Evolutionary conservation across 2,113 vertebrate species (phyloP).

Genomic region (Macaca fascicularis): DNA sequence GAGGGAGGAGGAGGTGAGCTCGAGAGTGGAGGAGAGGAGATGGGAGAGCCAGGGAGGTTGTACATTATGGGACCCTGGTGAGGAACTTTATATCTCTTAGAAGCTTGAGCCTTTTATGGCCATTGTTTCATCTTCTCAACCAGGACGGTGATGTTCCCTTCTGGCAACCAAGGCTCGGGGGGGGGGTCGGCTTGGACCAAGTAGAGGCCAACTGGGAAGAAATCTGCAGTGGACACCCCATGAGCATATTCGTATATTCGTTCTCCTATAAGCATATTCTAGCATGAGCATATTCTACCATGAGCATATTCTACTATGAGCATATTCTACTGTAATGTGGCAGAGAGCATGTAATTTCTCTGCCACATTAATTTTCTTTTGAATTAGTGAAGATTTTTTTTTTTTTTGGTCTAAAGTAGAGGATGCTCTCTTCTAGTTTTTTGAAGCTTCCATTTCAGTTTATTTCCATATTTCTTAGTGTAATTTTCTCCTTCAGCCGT

Average conservation of each 20-base stretch:
- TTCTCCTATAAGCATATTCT: too few relatives aligned
- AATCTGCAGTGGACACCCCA: background rate
- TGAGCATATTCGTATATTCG: background rate
- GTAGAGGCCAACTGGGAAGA: background rate
- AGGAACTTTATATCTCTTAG: background rate
- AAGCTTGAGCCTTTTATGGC: background rate
- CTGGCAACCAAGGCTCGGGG: background rate
- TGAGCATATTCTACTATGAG: too few relatives aligned
- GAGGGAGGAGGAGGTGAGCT: background rate
- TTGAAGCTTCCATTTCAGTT: background rate
- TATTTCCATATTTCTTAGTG: background rate
- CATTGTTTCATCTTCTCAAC: background rate
- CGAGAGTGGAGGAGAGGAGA: background rate
- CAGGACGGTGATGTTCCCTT: background rate
- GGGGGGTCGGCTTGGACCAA: background rate
- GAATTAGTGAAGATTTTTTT: background rate
- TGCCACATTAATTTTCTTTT: background rate
- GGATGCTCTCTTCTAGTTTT: background rate
- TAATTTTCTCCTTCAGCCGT: background rate
- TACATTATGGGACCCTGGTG: too few relatives aligned
- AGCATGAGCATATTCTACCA: background rate
- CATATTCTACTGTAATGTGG: too few relatives aligned
- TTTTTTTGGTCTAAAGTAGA: background rate
- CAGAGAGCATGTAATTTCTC: background rate
- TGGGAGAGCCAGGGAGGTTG: background rate